Conservation (phyloP, 2,113 vertebrate species). For the Lepus timidus region DNA sequence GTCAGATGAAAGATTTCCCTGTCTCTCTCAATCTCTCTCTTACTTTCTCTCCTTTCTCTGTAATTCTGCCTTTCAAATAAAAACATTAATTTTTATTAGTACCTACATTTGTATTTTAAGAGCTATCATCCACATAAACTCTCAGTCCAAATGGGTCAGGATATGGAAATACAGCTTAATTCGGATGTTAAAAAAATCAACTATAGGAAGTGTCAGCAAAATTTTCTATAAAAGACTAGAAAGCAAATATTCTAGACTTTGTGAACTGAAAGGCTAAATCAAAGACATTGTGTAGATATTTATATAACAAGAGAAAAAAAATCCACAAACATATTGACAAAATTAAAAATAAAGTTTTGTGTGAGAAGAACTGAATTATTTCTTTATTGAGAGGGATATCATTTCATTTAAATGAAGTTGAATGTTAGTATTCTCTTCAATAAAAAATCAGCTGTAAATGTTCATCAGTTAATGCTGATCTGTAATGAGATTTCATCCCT, state of each 20-base stretch:
- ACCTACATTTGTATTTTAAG: neutral
- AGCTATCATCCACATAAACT: neutral
- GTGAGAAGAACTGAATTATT: neutral
- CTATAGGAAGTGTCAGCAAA: neutral
- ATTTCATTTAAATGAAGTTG: conserved; percentile 28
- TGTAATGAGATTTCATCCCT: conserved; percentile 68
- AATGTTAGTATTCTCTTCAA: conserved; percentile 24
- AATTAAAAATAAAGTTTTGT: conserved; percentile 24
- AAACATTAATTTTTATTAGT: too few species aligned
- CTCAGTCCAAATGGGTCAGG: neutral
- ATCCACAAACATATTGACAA: neutral
- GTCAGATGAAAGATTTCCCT: too few species aligned
- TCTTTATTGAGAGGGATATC: neutral
- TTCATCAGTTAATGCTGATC: conserved; percentile 40
- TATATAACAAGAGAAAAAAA: neutral
- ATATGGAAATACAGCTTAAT: neutral
- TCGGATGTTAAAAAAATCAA: neutral
- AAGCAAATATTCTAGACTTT: neutral
- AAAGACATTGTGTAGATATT: neutral
- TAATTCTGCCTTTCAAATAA: too few species aligned
- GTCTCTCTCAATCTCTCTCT: too few species aligned
- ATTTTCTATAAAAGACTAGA: neutral
- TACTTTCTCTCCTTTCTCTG: too few species aligned
- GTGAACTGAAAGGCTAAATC: neutral
- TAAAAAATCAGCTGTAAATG: conserved; percentile 46